A percentile compares a stretch with the other conserved stretches of the same genome.
These are phyloP conservation scores for Odontocerum albicorne DNA, from an alignment of 2,888 invertebrate genomes.

Conservation along the genomic window DNA sequence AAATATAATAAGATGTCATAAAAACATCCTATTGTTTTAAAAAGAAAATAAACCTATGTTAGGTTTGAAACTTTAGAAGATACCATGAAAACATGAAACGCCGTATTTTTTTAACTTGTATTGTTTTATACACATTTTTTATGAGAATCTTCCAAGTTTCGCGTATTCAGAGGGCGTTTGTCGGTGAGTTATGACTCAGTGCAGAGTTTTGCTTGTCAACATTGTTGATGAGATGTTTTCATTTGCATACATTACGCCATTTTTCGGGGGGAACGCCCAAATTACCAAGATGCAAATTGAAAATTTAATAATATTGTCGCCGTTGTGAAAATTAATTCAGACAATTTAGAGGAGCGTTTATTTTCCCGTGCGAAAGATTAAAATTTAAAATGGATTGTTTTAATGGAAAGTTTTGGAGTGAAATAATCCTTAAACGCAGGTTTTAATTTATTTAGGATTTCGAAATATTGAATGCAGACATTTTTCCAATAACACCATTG, in stretches of 20 bases:
- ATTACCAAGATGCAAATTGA: conserved; percentile 21
- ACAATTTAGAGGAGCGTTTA: conserved; percentile 4
- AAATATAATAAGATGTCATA: too few species aligned
- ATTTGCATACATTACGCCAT: conserved; percentile 27
- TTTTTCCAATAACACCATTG: too few species aligned
- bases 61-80: too few species aligned
- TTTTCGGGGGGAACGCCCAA: conserved; percentile 3
- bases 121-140: too few species aligned
- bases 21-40: too few species aligned
- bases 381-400: not conserved
- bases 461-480: too few species aligned
- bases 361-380: not conserved
- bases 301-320: conserved; percentile 15
- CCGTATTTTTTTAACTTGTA: too few species aligned
- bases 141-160: too few species aligned
- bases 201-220: conserved; percentile 26
- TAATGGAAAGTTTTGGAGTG: not conserved
- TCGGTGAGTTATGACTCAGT: conserved; percentile 28
- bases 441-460: not conserved
- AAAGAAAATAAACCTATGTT: too few species aligned
- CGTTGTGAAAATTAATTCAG: conserved; percentile 12
- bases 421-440: not conserved
- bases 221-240: conserved; percentile 30
- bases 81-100: too few species aligned
- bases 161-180: too few species aligned